Percentiles rank a stretch among this genome's conserved stretches.
Evolutionary conservation across 2,797 vertebrate genomes (phyloP).

Genomic region (Glossophaga mutica): DNA sequence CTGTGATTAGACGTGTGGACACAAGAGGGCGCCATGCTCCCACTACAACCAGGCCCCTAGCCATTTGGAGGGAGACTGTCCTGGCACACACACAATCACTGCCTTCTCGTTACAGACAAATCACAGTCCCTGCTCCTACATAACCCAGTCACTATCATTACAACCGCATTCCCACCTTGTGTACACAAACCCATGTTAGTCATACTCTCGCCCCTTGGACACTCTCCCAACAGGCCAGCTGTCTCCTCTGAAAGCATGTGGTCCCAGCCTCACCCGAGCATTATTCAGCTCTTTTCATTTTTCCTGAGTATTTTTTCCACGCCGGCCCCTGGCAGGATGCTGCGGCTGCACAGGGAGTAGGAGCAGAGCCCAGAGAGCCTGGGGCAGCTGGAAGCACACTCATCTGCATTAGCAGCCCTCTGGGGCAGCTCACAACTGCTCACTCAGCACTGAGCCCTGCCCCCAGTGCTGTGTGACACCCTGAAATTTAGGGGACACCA

Average conservation of each 20-base stretch:
- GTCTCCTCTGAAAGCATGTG: neutral
- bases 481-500: neutral
- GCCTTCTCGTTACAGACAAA: neutral
- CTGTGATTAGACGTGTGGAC: neutral
- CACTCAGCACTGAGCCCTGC: no score
- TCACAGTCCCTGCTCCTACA: neutral
- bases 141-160: neutral
- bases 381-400: neutral
- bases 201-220: neutral
- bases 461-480: neutral
- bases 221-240: neutral
- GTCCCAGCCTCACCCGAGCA: neutral
- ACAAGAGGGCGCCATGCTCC: slow-evolving; percentile 46
- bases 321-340: no score
- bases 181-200: slow-evolving; percentile 45
- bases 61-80: neutral
- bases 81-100: neutral
- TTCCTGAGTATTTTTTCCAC: neutral
- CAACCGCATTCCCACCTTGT: neutral
- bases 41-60: neutral
- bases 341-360: neutral
- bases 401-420: no score
- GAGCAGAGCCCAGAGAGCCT: neutral
- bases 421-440: neutral
- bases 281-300: neutral